Evolutionary conservation across 2,797 vertebrate genomes (phyloP).

Genomic region (Rhynchotus rufescens): DNA sequence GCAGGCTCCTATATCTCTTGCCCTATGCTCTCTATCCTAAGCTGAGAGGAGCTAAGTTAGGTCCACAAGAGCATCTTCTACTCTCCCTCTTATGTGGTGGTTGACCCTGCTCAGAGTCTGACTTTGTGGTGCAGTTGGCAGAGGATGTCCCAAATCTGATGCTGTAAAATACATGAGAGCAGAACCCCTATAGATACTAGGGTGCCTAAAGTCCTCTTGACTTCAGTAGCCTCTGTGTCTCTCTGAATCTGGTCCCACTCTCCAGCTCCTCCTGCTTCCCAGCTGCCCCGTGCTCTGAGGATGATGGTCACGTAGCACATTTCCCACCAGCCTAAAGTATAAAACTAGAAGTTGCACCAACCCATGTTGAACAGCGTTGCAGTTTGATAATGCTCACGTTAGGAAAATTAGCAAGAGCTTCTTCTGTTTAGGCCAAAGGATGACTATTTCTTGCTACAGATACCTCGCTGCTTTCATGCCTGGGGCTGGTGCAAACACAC

Average conservation of each 20-base stretch:
- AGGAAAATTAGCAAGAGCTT: neutral
- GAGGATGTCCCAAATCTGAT: neutral
- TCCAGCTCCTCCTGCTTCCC: neutral
- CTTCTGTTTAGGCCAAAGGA: neutral
- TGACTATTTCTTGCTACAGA: neutral
- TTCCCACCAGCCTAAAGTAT: neutral
- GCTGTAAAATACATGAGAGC: neutral
- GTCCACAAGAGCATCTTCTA: neutral
- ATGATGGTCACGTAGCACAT: accelerated
- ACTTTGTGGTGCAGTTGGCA: neutral
- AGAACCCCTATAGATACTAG: neutral
- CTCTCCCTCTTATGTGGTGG: neutral
- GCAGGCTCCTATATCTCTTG: neutral
- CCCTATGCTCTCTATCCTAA: neutral
- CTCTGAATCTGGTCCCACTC: neutral
- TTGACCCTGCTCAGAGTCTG: neutral
- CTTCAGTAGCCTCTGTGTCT: neutral
- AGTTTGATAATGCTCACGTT: neutral
- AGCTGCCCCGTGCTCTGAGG: neutral
- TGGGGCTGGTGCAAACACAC: neutral
- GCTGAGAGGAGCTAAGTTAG: neutral
- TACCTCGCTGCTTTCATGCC: neutral
- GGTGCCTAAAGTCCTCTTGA: neutral
- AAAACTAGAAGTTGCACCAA: neutral
- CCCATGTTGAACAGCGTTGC: accelerated